phyloP scores from a whole-genome alignment of 2,797 vertebrate species.

The Tympanoctomys barrerae region DNA sequence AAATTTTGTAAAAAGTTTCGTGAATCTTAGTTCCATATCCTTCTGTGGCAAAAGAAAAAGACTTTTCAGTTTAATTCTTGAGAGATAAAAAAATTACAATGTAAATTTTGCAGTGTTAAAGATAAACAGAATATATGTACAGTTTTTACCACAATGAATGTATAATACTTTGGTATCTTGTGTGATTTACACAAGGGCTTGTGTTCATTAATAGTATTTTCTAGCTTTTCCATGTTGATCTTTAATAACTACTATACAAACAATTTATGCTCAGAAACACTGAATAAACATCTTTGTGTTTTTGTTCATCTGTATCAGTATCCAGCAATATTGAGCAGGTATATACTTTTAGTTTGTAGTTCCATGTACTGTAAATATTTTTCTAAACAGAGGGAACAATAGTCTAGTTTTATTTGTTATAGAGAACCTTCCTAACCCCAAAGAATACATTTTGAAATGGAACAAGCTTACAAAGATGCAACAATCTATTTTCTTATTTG shows the following conservation, averaged over 20 bases:
- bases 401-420: slow-evolving; percentile 77
- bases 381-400: slow-evolving; percentile 84
- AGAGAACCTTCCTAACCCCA: slow-evolving; percentile 57
- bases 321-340: slow-evolving; percentile 80
- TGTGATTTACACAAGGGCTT: slow-evolving; percentile 85
- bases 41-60: slow-evolving; percentile 76
- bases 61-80: slow-evolving; percentile 66
- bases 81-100: slow-evolving; percentile 62
- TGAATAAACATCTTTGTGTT: slow-evolving; percentile 78
- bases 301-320: slow-evolving; percentile 77
- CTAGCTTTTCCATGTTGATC: slow-evolving; percentile 81
- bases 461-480: slow-evolving; percentile 75
- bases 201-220: slow-evolving; percentile 82
- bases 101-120: slow-evolving; percentile 69
- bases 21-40: slow-evolving; percentile 59
- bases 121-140: slow-evolving; percentile 76
- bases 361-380: slow-evolving; percentile 83
- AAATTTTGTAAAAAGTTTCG: slow-evolving; percentile 64
- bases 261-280: slow-evolving; percentile 77
- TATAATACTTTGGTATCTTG: slow-evolving; percentile 75
- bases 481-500: slow-evolving; percentile 82
- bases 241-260: slow-evolving; percentile 77
- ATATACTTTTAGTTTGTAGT: slow-evolving; percentile 62
- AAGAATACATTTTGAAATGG: slow-evolving; percentile 82
- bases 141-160: slow-evolving; percentile 76